Percentiles rank a stretch among this genome's conserved stretches.
These are phyloP conservation scores for Passer domesticus DNA, from an alignment of 2,113 vertebrate species.

Conservation along the genomic window DNA sequence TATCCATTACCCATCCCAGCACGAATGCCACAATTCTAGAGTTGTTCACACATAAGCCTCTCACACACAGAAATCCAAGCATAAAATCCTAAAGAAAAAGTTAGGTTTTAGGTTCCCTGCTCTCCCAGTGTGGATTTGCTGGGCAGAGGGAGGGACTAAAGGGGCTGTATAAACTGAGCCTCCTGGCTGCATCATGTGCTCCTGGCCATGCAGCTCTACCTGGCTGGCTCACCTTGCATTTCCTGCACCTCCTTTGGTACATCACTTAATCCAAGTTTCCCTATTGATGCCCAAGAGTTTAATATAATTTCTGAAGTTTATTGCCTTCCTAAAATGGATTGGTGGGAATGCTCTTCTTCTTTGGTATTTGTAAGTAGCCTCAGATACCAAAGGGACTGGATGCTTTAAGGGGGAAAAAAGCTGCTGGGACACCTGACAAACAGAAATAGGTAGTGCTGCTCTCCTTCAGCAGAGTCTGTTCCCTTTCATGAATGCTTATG, in stretches of 20 bases:
- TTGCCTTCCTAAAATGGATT: background rate
- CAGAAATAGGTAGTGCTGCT: background rate
- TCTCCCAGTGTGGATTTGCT: background rate
- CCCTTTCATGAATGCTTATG: constrained; percentile 35
- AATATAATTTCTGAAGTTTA: background rate
- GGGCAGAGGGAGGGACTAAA: background rate
- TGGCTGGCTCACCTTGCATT: background rate
- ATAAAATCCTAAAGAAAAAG: background rate
- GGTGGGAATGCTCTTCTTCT: background rate
- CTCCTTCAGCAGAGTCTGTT: background rate
- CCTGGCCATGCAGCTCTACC: background rate
- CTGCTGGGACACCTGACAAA: background rate
- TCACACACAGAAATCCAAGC: background rate
- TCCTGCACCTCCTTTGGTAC: background rate
- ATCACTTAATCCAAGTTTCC: background rate
- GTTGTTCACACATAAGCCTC: background rate
- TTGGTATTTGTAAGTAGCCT: background rate
- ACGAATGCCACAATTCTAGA: background rate
- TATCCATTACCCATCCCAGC: background rate
- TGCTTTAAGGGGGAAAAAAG: background rate
- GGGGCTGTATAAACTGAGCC: background rate
- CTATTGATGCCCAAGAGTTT: background rate
- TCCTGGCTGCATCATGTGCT: background rate
- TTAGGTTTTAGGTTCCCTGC: background rate
- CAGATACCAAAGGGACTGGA: background rate